Evolutionary conservation across 1,140 invertebrate species (phyloP).

Genomic region (Brachionus angularis): DNA sequence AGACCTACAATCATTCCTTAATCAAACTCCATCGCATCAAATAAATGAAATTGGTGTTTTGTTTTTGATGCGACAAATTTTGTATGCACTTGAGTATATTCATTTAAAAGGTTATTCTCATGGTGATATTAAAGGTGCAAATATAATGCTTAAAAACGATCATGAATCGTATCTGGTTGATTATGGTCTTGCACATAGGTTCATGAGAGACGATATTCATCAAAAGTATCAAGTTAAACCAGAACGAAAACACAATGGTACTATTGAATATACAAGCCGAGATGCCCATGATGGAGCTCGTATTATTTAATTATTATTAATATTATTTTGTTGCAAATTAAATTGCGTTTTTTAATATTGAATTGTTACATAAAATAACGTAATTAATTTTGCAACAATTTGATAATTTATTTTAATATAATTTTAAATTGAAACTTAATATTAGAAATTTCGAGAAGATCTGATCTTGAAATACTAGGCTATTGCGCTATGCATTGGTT

Average conservation of each 20-base stretch:
- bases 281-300: constrained; percentile 43
- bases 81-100: constrained; percentile 37
- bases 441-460: constrained; percentile 17
- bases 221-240: constrained; percentile 41
- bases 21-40: neutral
- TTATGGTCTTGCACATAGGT: constrained; percentile 33
- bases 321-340: neutral
- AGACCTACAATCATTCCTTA: constrained; percentile 25
- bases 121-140: constrained; percentile 43
- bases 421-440: too few species aligned
- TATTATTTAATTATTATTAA: neutral
- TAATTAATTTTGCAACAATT: too few species aligned
- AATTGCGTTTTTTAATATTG: too few species aligned
- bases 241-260: constrained; percentile 41
- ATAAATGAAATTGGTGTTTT: constrained; percentile 33
- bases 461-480: constrained; percentile 43
- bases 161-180: constrained; percentile 25
- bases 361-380: too few species aligned
- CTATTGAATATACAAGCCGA: constrained; percentile 36
- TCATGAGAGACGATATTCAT: constrained; percentile 1
- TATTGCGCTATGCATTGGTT: constrained; percentile 40
- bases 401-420: too few species aligned
- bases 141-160: constrained; percentile 38
- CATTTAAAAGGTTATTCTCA: constrained; percentile 40
- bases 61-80: constrained; percentile 15